Percentiles rank a stretch among this genome's conserved stretches.
These are phyloP conservation scores for Eupeodes luniger DNA, from an alignment of 2,888 invertebrate species.

Conservation along the genomic window DNA sequence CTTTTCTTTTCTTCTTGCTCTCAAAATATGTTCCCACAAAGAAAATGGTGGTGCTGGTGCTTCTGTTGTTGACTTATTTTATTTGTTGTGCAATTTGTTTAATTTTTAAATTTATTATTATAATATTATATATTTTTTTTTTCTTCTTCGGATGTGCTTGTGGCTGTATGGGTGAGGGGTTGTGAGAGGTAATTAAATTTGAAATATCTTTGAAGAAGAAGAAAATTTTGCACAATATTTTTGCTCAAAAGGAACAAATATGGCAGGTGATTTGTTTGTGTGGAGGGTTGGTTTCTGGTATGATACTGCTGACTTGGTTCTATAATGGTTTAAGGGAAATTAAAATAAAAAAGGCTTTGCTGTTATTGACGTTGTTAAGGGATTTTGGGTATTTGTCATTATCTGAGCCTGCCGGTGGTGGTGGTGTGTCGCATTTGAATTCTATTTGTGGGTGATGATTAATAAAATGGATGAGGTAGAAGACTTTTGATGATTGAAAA, in stretches of 20 bases:
- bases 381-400: conserved; percentile 17
- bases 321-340: conserved; percentile 32
- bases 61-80: conserved; percentile 50
- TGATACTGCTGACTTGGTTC: not conserved
- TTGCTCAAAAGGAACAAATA: conserved; percentile 31
- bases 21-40: not conserved
- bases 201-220: conserved; percentile 48
- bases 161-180: conserved; percentile 11
- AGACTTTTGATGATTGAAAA: conserved; percentile 23
- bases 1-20: conserved; percentile 38
- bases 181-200: conserved; percentile 69
- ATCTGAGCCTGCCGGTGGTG: not conserved
- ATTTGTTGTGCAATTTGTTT: conserved; percentile 54
- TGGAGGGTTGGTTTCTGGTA: not conserved
- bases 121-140: not conserved
- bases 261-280: conserved; percentile 48
- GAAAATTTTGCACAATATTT: conserved; percentile 43
- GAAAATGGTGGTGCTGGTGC: not conserved
- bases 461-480: conserved; percentile 22
- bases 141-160: not conserved
- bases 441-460: conserved; percentile 59
- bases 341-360: conserved; percentile 21
- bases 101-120: conserved; percentile 12
- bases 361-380: conserved; percentile 39
- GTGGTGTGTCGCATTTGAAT: not conserved